These are phyloP conservation scores for Philhelius pedissequus DNA, from an alignment of 2,888 invertebrate genomes.

Conservation along the genomic window DNA sequence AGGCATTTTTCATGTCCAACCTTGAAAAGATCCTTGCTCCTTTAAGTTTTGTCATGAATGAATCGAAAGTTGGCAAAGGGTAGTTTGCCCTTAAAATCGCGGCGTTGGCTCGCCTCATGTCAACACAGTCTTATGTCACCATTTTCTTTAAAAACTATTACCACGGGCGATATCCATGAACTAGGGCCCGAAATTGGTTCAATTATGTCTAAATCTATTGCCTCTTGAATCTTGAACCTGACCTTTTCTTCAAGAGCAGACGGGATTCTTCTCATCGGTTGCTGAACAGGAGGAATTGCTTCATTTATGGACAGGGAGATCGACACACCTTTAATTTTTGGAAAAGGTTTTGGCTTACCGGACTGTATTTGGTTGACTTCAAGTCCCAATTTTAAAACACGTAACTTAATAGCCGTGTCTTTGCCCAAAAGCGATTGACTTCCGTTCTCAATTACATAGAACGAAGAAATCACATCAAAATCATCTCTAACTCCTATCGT, in stretches of 20 bases:
- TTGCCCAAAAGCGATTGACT: conserved; percentile 1
- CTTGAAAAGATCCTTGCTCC: no score
- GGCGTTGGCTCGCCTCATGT: no score
- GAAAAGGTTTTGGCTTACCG: not conserved
- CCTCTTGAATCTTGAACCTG: no score
- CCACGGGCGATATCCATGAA: no score
- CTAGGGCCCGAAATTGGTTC: no score
- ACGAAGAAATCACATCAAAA: conserved; percentile 13
- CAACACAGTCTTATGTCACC: no score
- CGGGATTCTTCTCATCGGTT: conserved; percentile 72
- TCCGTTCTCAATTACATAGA: conserved; percentile 16
- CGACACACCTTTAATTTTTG: not conserved
- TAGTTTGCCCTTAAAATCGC: no score
- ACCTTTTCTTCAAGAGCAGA: conserved; percentile 70
- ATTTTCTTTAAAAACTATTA: no score
- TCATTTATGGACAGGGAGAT: conserved; percentile 41
- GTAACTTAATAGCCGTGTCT: not conserved
- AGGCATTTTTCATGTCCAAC: no score
- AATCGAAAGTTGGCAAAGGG: no score
- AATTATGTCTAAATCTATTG: no score
- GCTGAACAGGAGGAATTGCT: conserved; percentile 71
- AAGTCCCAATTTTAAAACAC: not conserved
- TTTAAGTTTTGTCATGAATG: no score
- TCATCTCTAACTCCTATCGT: not conserved
- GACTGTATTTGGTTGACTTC: not conserved